Evolutionary conservation across 35 echinoderm and acorn worm species (phyloP).

Genomic region (Heliocidaris tuberculata): DNA sequence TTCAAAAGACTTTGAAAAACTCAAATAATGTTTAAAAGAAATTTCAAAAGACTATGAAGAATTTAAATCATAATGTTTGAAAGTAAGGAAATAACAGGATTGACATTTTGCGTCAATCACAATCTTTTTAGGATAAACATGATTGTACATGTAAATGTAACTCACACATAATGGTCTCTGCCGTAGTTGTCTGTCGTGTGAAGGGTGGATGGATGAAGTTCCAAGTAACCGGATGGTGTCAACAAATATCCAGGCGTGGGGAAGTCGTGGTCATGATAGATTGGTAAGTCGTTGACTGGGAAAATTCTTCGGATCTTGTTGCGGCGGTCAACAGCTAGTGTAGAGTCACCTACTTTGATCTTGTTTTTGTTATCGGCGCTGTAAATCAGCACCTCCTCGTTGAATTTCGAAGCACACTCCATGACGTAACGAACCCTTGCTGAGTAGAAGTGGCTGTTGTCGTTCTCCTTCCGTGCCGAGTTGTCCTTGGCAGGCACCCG

Average conservation of each 20-base stretch:
- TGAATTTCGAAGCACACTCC: conserved; percentile 27
- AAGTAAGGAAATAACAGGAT: too few relatives aligned
- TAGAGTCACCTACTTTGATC: conserved; percentile 55
- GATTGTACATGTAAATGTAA: not conserved
- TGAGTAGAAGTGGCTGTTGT: conserved; percentile 61
- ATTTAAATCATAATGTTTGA: too few relatives aligned
- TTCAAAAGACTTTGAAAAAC: too few relatives aligned
- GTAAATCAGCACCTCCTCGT: not conserved
- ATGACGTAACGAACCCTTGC: conserved; percentile 51
- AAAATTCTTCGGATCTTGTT: conserved; percentile 39
- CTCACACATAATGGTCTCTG: conserved; percentile 49
- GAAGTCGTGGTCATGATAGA: conserved; percentile 63
- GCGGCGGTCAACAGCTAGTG: conserved; percentile 56
- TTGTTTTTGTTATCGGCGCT: conserved; percentile 73
- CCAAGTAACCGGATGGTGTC: conserved; percentile 59
- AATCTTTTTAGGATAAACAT: too few relatives aligned
- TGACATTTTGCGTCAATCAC: too few relatives aligned
- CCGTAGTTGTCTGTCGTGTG: not conserved
- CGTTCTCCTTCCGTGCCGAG: not conserved
- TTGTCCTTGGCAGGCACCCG: conserved; percentile 42
- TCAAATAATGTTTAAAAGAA: too few relatives aligned
- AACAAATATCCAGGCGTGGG: conserved; percentile 59
- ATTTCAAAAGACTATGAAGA: too few relatives aligned
- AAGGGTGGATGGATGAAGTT: conserved; percentile 27
- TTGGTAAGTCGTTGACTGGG: conserved; percentile 41